Evolutionary conservation across 2,797 vertebrate species (phyloP).

Genomic region (Limnodromus scolopaceus): DNA sequence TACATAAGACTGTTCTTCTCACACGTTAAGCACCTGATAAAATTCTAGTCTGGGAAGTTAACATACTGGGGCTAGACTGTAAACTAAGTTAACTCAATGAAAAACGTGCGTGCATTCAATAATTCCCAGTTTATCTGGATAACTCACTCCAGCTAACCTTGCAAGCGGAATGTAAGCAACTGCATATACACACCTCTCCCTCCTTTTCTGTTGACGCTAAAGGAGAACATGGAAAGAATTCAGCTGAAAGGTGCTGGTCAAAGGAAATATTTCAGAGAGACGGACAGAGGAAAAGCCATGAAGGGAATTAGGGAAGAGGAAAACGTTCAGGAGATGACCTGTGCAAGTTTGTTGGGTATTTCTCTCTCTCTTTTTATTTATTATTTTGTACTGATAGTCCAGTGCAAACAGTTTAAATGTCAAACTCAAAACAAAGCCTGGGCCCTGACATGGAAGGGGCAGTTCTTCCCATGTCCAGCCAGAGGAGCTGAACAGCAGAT

Average conservation of each 20-base stretch:
- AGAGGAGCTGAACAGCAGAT: background rate
- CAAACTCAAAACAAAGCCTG: background rate
- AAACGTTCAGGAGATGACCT: background rate
- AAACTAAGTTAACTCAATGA: background rate
- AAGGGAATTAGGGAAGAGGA: background rate
- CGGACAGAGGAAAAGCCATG: background rate
- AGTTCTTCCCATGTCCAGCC: background rate
- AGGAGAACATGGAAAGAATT: background rate
- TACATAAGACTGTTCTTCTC: conserved; percentile 3
- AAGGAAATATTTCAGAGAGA: background rate
- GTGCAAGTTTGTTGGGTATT: background rate
- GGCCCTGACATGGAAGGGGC: background rate
- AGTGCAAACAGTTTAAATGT: background rate
- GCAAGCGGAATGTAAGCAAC: conserved; percentile 37
- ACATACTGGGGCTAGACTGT: background rate
- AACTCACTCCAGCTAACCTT: background rate
- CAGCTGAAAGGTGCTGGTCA: background rate
- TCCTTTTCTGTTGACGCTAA: background rate
- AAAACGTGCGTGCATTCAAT: background rate
- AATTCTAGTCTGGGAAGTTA: background rate
- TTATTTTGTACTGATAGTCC: background rate
- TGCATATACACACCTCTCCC: background rate
- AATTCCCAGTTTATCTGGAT: conserved; percentile 29
- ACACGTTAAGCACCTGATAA: conserved; percentile 33
- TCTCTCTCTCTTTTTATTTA: background rate